Conservation (phyloP, 1,140 invertebrate genomes). For the Adelges cooleyi region DNA sequence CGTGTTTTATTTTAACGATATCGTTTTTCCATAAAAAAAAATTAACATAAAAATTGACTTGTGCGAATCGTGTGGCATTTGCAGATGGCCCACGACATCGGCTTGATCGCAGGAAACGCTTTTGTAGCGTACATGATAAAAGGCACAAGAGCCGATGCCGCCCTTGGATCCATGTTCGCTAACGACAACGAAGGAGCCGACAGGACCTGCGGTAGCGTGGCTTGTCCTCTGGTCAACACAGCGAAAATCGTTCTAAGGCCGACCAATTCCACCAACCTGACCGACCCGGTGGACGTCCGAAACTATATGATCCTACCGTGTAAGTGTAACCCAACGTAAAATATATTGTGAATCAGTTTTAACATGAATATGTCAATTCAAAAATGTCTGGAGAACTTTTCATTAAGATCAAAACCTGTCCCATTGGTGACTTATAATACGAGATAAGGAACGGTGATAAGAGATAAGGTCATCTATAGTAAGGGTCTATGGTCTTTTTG, state of each 20-base stretch:
- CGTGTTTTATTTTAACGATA: too few relatives aligned
- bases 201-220: slow-evolving; percentile 43
- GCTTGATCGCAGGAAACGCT: slow-evolving; percentile 44
- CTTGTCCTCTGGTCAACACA: slow-evolving; percentile 39
- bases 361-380: too few relatives aligned
- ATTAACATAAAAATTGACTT: too few relatives aligned
- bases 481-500: too few relatives aligned
- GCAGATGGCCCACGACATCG: slow-evolving; percentile 47
- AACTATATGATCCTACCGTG: slow-evolving; percentile 20
- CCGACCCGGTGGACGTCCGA: background rate
- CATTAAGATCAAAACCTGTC: too few relatives aligned
- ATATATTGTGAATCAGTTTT: background rate
- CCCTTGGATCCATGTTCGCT: slow-evolving; percentile 38
- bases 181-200: slow-evolving; percentile 40
- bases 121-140: slow-evolving; percentile 35
- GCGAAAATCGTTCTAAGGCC: background rate
- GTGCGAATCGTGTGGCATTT: too few relatives aligned
- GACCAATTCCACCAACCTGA: background rate
- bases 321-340: background rate
- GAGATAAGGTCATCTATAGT: too few relatives aligned
- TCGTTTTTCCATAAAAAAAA: too few relatives aligned
- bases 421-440: too few relatives aligned
- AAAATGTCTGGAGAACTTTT: too few relatives aligned
- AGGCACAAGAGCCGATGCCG: slow-evolving; percentile 8
- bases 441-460: too few relatives aligned